phyloP scores from a whole-genome alignment of 2,888 invertebrate genomes.

The Nephrotoma flavescens region DNA sequence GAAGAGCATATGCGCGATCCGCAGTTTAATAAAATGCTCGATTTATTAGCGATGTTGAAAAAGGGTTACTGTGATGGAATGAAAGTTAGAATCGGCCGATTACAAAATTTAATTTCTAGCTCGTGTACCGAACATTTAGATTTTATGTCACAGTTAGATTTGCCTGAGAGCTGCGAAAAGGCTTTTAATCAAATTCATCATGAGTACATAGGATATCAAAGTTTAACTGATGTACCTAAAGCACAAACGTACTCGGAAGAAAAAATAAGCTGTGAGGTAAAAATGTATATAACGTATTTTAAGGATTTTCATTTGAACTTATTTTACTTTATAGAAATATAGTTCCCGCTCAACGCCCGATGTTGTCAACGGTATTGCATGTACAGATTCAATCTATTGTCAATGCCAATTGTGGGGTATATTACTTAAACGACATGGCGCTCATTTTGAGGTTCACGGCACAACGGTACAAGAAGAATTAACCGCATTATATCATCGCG shows the following conservation, averaged over 20 bases:
- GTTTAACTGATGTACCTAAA: slow-evolving; percentile 86
- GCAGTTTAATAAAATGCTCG: slow-evolving; percentile 92
- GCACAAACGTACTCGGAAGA: slow-evolving; percentile 60
- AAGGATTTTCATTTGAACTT: not conserved
- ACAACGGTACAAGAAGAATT: slow-evolving; percentile 51
- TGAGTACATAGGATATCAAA: slow-evolving; percentile 89
- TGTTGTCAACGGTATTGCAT: slow-evolving; percentile 54
- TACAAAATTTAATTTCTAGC: slow-evolving; percentile 94
- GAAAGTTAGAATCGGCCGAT: slow-evolving; percentile 83
- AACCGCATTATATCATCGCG: slow-evolving; percentile 59
- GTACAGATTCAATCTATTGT: slow-evolving; percentile 57
- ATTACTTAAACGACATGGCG: slow-evolving; percentile 65
- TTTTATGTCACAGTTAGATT: slow-evolving; percentile 76
- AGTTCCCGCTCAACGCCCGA: slow-evolving; percentile 53
- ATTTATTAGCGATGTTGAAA: slow-evolving; percentile 90
- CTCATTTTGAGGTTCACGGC: slow-evolving; percentile 55
- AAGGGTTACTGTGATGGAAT: slow-evolving; percentile 93
- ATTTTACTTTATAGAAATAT: slow-evolving; percentile 35
- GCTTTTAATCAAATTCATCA: slow-evolving; percentile 82
- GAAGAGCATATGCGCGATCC: slow-evolving; percentile 96
- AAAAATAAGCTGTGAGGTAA: slow-evolving; percentile 35
- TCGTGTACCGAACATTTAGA: slow-evolving; percentile 98
- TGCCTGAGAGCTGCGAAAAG: slow-evolving; percentile 55
- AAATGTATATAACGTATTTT: slow-evolving; percentile 11
- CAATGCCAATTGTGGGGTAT: slow-evolving; percentile 75